Percentiles rank a stretch among this genome's conserved stretches.
Conservation (phyloP, 2,797 vertebrate genomes). For the Urophycis tenuis region DNA sequence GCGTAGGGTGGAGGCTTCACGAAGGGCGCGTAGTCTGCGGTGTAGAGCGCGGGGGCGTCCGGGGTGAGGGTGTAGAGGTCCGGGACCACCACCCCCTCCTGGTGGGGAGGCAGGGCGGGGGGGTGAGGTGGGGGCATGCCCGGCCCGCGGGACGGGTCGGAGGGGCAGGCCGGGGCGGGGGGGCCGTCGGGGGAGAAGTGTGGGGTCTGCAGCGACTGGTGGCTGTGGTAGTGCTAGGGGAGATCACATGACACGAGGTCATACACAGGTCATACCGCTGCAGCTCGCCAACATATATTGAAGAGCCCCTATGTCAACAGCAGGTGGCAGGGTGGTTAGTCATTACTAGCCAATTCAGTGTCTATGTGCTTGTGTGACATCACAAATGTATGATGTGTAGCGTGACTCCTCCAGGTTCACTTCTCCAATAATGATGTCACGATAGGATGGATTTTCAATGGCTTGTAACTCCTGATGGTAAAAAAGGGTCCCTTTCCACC, state of each 20-base stretch:
- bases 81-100: conserved; percentile 69
- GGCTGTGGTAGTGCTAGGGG: conserved; percentile 72
- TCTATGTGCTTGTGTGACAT: background rate
- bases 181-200: conserved; percentile 58
- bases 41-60: conserved; percentile 72
- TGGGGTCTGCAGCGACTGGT: conserved; percentile 66
- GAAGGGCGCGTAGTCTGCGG: conserved; percentile 70
- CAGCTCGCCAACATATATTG: background rate
- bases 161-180: conserved; percentile 50
- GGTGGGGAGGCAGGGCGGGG: conserved; percentile 65
- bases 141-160: conserved; percentile 59
- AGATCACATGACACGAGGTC: conserved; percentile 34
- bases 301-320: background rate
- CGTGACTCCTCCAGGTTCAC: too few species aligned
- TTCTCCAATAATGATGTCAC: too few species aligned
- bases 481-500: too few species aligned
- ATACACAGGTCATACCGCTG: background rate
- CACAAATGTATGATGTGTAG: background rate
- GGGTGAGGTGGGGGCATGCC: conserved; percentile 65
- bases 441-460: too few species aligned
- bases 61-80: conserved; percentile 72
- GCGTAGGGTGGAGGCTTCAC: conserved; percentile 92
- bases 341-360: background rate
- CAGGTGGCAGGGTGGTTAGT: background rate
- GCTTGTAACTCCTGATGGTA: too few species aligned